Conservation (phyloP, 2,113 vertebrate species). For the Scomber japonicus region DNA sequence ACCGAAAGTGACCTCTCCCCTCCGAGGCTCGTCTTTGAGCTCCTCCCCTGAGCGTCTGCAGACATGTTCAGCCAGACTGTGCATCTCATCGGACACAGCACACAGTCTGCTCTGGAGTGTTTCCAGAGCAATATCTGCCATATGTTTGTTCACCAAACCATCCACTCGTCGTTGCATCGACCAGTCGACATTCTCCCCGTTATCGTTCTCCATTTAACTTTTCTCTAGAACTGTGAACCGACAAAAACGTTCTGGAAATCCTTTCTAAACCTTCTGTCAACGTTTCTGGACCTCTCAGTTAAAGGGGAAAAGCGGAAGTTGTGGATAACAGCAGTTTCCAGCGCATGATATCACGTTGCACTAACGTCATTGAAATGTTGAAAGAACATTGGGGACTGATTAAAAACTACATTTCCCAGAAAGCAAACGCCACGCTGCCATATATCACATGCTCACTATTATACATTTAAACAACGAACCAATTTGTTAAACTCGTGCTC, state of each 20-base stretch:
- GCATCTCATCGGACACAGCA: conserved; percentile 64
- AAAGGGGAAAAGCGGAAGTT: conserved; percentile 65
- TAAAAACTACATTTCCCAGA: conserved; percentile 69
- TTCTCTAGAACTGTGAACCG: not conserved
- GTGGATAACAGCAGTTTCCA: conserved; percentile 31
- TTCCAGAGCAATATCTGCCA: conserved; percentile 74
- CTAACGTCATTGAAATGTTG: conserved; percentile 76
- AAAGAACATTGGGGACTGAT: conserved; percentile 55
- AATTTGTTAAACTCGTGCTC: no score
- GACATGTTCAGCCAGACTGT: conserved; percentile 58
- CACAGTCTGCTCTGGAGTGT: conserved; percentile 66
- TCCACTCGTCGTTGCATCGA: conserved; percentile 63
- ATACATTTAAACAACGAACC: no score
- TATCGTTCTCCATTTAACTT: conserved; percentile 55
- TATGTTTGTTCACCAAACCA: conserved; percentile 72
- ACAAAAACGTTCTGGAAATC: conserved; percentile 1
- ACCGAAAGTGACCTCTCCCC: conserved; percentile 41
- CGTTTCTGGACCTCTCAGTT: conserved; percentile 1
- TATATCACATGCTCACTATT: no score
- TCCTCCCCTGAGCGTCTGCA: conserved; percentile 44
- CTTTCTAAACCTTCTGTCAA: conserved; percentile 23
- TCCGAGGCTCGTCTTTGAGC: conserved; percentile 29
- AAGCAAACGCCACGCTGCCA: not conserved
- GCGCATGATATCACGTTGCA: conserved; percentile 64
- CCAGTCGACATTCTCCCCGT: conserved; percentile 45